These are phyloP conservation scores for Cheilosia grossa DNA, from an alignment of 2,888 invertebrate genomes.

Conservation along the genomic window DNA sequence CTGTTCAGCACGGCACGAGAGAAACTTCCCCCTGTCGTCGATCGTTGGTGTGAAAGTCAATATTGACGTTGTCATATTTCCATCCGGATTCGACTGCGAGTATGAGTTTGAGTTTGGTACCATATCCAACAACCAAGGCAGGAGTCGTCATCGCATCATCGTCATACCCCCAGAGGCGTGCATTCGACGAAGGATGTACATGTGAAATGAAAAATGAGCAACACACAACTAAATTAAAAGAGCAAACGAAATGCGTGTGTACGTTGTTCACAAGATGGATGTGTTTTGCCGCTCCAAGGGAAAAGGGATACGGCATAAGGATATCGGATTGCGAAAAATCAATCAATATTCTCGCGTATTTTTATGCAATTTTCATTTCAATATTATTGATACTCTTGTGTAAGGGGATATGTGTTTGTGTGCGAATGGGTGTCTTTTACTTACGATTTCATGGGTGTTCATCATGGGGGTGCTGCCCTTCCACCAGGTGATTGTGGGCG, in stretches of 20 bases:
- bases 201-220: constrained; percentile 69
- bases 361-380: constrained; percentile 63
- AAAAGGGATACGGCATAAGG: not conserved
- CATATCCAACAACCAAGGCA: constrained; percentile 7
- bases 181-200: constrained; percentile 43
- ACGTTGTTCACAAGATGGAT: constrained; percentile 42
- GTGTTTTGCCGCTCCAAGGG: constrained; percentile 30
- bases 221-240: constrained; percentile 60
- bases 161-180: constrained; percentile 45
- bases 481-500: constrained; percentile 92
- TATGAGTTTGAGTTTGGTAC: constrained; percentile 15
- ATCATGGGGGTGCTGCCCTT: constrained; percentile 88
- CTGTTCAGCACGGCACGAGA: constrained; percentile 92
- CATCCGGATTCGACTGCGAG: constrained; percentile 84
- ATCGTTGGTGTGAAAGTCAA: constrained; percentile 90
- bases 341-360: constrained; percentile 57
- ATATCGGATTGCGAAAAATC: constrained; percentile 51
- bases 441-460: constrained; percentile 88
- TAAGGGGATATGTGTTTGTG: not conserved
- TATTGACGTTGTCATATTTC: constrained; percentile 90
- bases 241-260: constrained; percentile 51
- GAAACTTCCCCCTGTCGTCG: constrained; percentile 90
- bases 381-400: constrained; percentile 21
- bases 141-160: constrained; percentile 27
- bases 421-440: constrained; percentile 76